Percentiles rank a stretch among this genome's conserved stretches.
phyloP scores from a whole-genome alignment of 2,797 vertebrate species.

The Pantherophis alleghaniensis region DNA sequence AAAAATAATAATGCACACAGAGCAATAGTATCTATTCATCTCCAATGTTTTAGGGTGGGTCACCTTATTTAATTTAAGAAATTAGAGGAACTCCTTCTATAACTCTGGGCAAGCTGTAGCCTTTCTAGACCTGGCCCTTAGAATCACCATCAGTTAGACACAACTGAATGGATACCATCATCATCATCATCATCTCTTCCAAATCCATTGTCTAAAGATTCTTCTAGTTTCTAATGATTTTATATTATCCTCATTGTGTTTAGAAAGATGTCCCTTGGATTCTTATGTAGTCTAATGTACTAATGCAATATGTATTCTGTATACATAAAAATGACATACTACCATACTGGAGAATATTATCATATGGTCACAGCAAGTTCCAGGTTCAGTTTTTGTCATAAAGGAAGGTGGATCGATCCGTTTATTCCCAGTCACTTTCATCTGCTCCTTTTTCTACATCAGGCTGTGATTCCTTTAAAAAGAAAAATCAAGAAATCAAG shows the following conservation, averaged over 20 bases:
- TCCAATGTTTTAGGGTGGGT: neutral
- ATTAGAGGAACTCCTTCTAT: neutral
- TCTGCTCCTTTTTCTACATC: neutral
- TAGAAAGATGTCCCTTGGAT: neutral
- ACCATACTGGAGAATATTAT: neutral
- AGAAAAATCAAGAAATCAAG: neutral
- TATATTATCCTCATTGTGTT: neutral
- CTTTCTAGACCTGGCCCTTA: neutral
- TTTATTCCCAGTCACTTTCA: neutral
- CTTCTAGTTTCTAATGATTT: neutral
- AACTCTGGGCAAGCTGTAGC: neutral
- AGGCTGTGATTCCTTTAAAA: neutral
- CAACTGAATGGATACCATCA: neutral
- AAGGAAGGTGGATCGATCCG: neutral
- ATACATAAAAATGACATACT: neutral
- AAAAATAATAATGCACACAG: neutral
- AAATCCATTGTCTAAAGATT: neutral
- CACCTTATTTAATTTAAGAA: neutral
- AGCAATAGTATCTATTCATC: neutral
- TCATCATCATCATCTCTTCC: neutral
- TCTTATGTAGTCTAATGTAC: neutral
- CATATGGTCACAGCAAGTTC: neutral
- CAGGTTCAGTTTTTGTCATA: conserved; percentile 5
- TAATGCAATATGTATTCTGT: neutral
- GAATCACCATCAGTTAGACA: neutral